Base-by-base conservation (phyloP, 1,140 invertebrate genomes). In the Heliothis subflexa region DNA sequence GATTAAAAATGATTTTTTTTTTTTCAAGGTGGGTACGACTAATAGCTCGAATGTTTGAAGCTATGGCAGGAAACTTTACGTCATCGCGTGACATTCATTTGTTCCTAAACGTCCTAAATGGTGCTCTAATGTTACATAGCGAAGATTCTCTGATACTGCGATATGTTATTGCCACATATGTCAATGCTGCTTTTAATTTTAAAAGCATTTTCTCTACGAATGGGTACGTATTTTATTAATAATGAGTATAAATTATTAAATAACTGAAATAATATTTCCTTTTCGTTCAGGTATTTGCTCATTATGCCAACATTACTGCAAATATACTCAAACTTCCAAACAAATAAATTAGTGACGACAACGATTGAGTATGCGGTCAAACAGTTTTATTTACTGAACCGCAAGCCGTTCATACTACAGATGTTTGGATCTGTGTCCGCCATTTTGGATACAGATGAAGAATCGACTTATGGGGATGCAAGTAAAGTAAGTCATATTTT, bases 121-220 rank as follows among this genome's bases (percentile, higher is more conserved):
- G 99, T 2, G 98, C 99, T 3, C 95, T 99, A n/a, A 97, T 99
- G 76, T 95, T 99, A 40, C 99, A 99, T 91, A 98, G 98, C 86
- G 99, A 99, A 95, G 99, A 99, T 93, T 97, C 98, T 0, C 97
- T 98, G 75, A 99, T 99, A 85, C 95, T 99, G 33, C 95, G 99
- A 89, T 98, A 99, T 89, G 99, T 99, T 40, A 97, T 99, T 92
- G 98, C 99, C 0, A 99, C 99, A 0, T 99, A 99, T 86, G 98
- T 99, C 73, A 99, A 99, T 93, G 98, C 99, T 2, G 98, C 98
- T 2, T 98, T 98, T 82, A 99, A 99, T 95, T 99, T 99, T 91
- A 99, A 99, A 93, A 99, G 99, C 88, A 99, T 99, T 68, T 99
- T 99, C 93, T 99, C 99, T 7, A 99, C 98, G 5, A 99, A 99